A percentile compares a stretch with the other conserved stretches of the same genome.
Evolutionary conservation across 2,797 vertebrate species (phyloP).

Genomic region (Agapornis canus): DNA sequence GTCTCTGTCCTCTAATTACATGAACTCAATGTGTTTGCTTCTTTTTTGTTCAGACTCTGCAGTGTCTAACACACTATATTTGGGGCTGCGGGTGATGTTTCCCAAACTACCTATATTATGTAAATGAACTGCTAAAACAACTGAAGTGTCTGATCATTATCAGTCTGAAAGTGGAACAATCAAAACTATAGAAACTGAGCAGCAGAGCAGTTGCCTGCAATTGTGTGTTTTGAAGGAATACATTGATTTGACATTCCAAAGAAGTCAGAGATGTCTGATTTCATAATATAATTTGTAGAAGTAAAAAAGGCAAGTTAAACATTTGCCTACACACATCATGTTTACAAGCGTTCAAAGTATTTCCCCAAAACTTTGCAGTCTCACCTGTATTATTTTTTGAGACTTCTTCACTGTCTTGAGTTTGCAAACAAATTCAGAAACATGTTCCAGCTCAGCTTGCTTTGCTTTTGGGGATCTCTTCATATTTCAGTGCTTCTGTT

Average conservation of each 20-base stretch:
- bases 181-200: slow-evolving; percentile 68
- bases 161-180: slow-evolving; percentile 72
- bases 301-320: slow-evolving; percentile 81
- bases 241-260: slow-evolving; percentile 80
- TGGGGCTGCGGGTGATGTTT: slow-evolving; percentile 46
- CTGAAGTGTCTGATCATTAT: slow-evolving; percentile 62
- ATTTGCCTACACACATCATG: slow-evolving; percentile 78
- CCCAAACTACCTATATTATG: slow-evolving; percentile 50
- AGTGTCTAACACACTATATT: slow-evolving; percentile 30
- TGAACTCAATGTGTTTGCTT: background rate
- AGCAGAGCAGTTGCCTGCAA: slow-evolving; percentile 73
- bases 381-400: slow-evolving; percentile 72
- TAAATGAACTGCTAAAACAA: slow-evolving; percentile 56
- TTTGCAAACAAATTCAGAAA: slow-evolving; percentile 76
- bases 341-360: slow-evolving; percentile 80
- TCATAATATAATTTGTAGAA: slow-evolving; percentile 81
- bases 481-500: slow-evolving; percentile 61
- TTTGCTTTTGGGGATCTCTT: slow-evolving; percentile 75
- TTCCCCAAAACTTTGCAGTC: slow-evolving; percentile 77
- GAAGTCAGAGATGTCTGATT: slow-evolving; percentile 79
- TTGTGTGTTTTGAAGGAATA: slow-evolving; percentile 80
- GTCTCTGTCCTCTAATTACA: slow-evolving; percentile 30
- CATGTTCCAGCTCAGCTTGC: slow-evolving; percentile 69
- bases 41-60: background rate
- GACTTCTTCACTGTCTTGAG: slow-evolving; percentile 60